These are phyloP conservation scores for Gymnocheta viridis DNA, from an alignment of 2,888 invertebrate genomes.

Conservation along the genomic window DNA sequence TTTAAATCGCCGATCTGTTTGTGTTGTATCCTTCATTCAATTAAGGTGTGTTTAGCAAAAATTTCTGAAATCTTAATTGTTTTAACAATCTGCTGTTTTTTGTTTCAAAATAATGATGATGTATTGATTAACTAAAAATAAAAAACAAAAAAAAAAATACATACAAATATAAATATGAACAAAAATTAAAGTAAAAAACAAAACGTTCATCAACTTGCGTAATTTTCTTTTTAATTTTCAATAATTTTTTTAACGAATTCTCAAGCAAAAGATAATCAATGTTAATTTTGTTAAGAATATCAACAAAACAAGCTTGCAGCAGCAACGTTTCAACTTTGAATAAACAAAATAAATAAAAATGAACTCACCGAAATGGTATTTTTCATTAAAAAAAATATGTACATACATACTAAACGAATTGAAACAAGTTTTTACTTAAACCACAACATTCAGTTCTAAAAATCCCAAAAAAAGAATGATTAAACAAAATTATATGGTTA, in stretches of 20 bases:
- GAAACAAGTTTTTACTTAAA: constrained; percentile 53
- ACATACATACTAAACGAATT: constrained; percentile 21
- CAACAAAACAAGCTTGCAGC: constrained; percentile 4
- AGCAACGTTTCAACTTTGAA: constrained; percentile 16
- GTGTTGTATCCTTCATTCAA: constrained; percentile 22
- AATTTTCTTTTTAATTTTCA: constrained; percentile 13
- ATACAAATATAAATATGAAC: constrained; percentile 1
- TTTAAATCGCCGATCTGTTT: constrained; percentile 1
- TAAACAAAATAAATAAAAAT: constrained; percentile 50
- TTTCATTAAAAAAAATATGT: constrained; percentile 19
- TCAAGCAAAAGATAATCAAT: constrained; percentile 38
- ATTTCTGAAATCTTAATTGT: constrained; percentile 14
- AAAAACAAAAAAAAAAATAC: not conserved
- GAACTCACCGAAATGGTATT: constrained; percentile 62
- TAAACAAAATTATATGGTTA: not conserved
- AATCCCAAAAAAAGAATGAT: constrained; percentile 3
- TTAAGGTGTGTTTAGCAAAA: constrained; percentile 40
- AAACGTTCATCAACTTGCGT: constrained; percentile 36
- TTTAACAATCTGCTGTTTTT: constrained; percentile 6
- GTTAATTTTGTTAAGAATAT: constrained; percentile 49
- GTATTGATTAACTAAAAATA: constrained; percentile 32
- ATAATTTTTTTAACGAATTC: constrained; percentile 31
- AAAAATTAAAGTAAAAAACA: constrained; percentile 20
- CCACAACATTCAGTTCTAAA: constrained; percentile 8
- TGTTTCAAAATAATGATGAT: constrained; percentile 25